Base-by-base conservation (phyloP, 2,888 invertebrate species). In the Thymelicus acteon region DNA sequence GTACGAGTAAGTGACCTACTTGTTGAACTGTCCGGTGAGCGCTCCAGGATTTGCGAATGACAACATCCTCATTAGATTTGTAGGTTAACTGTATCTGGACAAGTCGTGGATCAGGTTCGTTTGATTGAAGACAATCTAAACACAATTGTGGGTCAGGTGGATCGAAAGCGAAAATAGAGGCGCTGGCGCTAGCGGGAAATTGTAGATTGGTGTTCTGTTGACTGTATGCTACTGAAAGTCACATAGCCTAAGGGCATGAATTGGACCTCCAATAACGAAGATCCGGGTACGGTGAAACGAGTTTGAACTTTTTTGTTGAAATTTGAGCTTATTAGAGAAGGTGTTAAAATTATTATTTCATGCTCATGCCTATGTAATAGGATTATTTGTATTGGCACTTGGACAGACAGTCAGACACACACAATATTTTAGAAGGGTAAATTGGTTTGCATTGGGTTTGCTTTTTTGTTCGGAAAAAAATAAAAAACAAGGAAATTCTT, bases 1-100 rank as follows among this genome's bases (percentile, higher is more conserved):
- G n/a, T 37, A 31, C 31, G 31, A 44, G 37, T 15, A 47, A 68
- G 62, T 63, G 68, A 63, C 62, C 62, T 47, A 68, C 52, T 62
- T 60, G 39, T 47, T 57, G 48, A 63, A 19, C 69, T 24, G 44
- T 19, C 15, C 47, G 63, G 69, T 52, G 70, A 70, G 64, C 13
- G 70, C 49, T 63, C 70, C 64, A 64, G 70, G 70, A 70, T 70
- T 70, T 60, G 70, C 70, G 62, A 63, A 69, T 48, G 54, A 70
- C 62, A 62, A 62, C 64, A 70, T 70, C 70, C 65, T 71, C 65
- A 71, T 71, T 71, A 70, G 39, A 61, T 60, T 65, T 52, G 65
- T 65, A 58, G 65, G 65, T 65, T 60, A 71, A 71, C 71, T 65
- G 52, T 47, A 47, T 54, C 47, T 57, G 57, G 13, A 31, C 63